Conservation (phyloP, 2,888 invertebrate genomes). For the Erebia ligea region DNA sequence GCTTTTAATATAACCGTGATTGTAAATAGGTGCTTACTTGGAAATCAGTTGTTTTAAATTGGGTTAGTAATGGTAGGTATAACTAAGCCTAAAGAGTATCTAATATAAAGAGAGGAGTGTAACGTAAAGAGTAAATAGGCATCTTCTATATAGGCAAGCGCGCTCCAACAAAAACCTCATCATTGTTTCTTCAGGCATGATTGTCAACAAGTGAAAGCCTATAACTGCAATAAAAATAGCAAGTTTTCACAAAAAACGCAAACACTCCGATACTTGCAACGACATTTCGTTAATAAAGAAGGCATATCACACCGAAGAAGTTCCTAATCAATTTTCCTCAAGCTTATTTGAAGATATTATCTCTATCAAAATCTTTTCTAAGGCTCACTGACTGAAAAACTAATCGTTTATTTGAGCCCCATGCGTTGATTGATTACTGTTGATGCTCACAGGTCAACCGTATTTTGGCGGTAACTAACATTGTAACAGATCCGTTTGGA, state of each 20-base stretch:
- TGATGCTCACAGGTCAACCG: constrained; percentile 6
- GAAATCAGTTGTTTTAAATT: not conserved
- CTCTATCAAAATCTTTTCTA: constrained; percentile 35
- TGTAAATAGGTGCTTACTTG: not conserved
- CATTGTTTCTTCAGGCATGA: too few species aligned
- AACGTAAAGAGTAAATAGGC: too few species aligned
- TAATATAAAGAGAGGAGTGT: too few species aligned
- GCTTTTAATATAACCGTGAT: constrained; percentile 16
- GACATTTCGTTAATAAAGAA: not conserved
- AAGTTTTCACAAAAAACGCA: too few species aligned
- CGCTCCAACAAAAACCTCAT: too few species aligned
- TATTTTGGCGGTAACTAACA: not conserved
- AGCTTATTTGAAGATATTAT: constrained; percentile 23
- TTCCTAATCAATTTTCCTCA: constrained; percentile 28
- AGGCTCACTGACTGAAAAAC: constrained; percentile 35
- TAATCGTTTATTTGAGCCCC: constrained; percentile 41
- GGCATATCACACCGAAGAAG: not conserved
- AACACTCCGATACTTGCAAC: too few species aligned
- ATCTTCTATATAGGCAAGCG: too few species aligned
- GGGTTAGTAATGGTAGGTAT: too few species aligned
- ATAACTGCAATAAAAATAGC: too few species aligned
- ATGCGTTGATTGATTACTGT: constrained; percentile 62
- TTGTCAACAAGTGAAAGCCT: too few species aligned
- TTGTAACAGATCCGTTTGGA: not conserved
- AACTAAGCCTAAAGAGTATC: too few species aligned